Conservation (phyloP, 2,888 invertebrate species). For the Pseudoips prasinana region DNA sequence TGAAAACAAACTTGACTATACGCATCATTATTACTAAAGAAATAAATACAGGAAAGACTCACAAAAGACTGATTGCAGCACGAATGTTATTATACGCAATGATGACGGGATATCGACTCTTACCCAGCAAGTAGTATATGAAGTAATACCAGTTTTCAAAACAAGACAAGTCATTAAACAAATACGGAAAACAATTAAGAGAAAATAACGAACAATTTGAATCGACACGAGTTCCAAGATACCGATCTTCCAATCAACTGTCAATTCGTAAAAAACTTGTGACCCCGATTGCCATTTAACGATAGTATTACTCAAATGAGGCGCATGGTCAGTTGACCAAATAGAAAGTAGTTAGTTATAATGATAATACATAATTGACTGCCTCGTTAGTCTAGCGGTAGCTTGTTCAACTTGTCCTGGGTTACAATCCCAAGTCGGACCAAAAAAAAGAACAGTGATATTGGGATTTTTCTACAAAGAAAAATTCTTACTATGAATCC, state of each 20-base stretch:
- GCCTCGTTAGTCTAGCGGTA: too few species aligned
- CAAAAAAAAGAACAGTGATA: too few species aligned
- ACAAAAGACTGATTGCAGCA: too few species aligned
- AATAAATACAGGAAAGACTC: too few species aligned
- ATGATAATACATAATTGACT: neutral
- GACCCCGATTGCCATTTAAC: constrained; percentile 29
- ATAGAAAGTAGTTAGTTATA: constrained; percentile 15
- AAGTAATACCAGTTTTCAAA: constrained; percentile 25
- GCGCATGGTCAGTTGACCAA: constrained; percentile 11
- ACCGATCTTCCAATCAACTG: constrained; percentile 55
- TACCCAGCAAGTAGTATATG: constrained; percentile 25
- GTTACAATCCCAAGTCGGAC: too few species aligned
- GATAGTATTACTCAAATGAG: constrained; percentile 29
- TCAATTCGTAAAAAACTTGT: constrained; percentile 36
- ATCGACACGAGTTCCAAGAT: constrained; percentile 36
- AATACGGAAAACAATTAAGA: constrained; percentile 48
- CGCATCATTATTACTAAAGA: neutral
- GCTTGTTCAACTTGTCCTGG: too few species aligned
- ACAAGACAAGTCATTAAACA: constrained; percentile 36
- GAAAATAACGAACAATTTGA: constrained; percentile 42
- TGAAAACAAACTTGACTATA: neutral
- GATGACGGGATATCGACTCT: constrained; percentile 30
- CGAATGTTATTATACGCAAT: constrained; percentile 6
- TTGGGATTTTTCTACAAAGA: too few species aligned
- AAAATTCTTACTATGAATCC: too few species aligned